These are phyloP conservation scores for Phaethon lepturus DNA, from an alignment of 2,113 vertebrate genomes.

Conservation along the genomic window DNA sequence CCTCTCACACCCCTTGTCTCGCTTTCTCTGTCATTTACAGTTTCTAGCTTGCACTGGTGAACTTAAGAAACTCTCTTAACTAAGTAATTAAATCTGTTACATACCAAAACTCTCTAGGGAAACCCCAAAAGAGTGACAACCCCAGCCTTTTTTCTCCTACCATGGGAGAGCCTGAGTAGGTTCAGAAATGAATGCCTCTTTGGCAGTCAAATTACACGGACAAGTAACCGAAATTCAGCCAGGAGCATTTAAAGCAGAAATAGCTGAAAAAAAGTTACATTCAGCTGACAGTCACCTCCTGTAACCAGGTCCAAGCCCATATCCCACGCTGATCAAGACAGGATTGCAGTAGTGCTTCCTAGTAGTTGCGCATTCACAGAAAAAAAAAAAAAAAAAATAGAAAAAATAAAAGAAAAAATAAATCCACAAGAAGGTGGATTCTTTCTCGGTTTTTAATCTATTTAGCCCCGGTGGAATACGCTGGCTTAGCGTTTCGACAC, in stretches of 20 bases:
- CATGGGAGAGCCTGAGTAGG: not conserved
- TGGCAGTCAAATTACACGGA: not conserved
- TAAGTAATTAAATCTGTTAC: conserved; percentile 38
- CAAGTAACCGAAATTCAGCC: not conserved
- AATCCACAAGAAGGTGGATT: not conserved
- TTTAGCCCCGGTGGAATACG: not conserved
- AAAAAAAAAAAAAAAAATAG: not conserved
- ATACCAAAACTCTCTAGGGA: not conserved
- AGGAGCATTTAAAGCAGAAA: not conserved
- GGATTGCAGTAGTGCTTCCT: not conserved
- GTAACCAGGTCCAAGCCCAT: not conserved
- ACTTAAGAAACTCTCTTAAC: conserved; percentile 6
- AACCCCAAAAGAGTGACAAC: not conserved
- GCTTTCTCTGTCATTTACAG: not conserved
- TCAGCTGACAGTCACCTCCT: not conserved
- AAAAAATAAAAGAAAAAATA: not conserved
- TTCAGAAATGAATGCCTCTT: not conserved
- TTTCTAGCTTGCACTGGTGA: not conserved
- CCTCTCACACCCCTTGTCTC: not conserved
- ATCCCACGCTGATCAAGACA: not conserved
- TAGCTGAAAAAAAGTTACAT: not conserved
- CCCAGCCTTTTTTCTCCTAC: not conserved
- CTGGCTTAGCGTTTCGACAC: no score
- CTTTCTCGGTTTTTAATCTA: not conserved
- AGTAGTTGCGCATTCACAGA: no score